Conservation (phyloP, 2,113 vertebrate species). For the Ramphastos sulfuratus region DNA sequence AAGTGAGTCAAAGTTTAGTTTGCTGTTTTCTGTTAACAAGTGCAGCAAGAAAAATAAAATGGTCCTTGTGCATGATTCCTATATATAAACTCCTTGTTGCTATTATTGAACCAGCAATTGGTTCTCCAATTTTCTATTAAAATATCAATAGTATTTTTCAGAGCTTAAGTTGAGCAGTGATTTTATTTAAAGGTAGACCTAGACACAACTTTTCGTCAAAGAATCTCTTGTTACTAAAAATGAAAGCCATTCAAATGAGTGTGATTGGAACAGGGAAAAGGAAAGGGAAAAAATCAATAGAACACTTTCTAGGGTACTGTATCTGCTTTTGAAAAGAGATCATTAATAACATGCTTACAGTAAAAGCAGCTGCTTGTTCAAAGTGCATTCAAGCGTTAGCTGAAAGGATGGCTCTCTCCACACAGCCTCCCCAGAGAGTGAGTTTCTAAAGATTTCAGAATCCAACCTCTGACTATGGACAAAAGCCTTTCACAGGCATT, state of each 20-base stretch:
- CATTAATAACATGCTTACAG: constrained; percentile 79
- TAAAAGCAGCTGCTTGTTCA: constrained; percentile 78
- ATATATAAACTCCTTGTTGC: constrained; percentile 71
- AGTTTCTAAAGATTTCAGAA: constrained; percentile 71
- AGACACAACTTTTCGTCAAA: constrained; percentile 73
- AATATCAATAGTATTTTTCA: constrained; percentile 80
- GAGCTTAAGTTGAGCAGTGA: constrained; percentile 78
- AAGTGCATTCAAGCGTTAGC: constrained; percentile 79
- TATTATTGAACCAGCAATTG: constrained; percentile 71
- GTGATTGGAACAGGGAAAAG: constrained; percentile 76
- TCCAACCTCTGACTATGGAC: constrained; percentile 34
- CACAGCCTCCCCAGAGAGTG: constrained; percentile 55
- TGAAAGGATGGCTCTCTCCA: constrained; percentile 66
- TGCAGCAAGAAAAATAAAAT: constrained; percentile 66
- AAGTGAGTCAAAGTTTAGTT: constrained; percentile 57
- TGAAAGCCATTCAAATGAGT: constrained; percentile 79
- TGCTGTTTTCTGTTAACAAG: constrained; percentile 68
- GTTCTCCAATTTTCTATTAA: constrained; percentile 76
- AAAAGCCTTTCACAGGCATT: constrained; percentile 24
- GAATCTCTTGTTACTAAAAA: constrained; percentile 78
- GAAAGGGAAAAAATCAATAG: constrained; percentile 77
- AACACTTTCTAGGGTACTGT: constrained; percentile 75
- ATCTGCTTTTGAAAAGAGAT: constrained; percentile 79
- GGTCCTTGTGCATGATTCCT: constrained; percentile 66
- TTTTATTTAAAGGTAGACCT: constrained; percentile 76